Evolutionary conservation across 92 coral and sea anemone genomes (phyloP).

Genomic region (Anthopleura xanthogrammica): DNA sequence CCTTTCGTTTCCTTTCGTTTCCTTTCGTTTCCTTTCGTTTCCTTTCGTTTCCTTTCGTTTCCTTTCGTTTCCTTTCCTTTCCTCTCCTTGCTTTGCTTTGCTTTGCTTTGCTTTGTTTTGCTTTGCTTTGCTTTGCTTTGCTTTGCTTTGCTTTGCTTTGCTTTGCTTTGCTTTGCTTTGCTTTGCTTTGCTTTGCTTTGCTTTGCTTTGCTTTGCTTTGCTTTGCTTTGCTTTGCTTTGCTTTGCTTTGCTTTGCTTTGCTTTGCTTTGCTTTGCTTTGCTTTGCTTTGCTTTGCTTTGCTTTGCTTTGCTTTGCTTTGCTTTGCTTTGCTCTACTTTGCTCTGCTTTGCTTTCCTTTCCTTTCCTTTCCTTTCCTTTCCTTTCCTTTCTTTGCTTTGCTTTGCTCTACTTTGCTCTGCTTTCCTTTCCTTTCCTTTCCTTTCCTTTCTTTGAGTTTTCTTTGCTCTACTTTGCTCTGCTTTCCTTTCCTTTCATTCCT

Average conservation of each 20-base stretch:
- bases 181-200: neutral
- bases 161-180: neutral
- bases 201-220: neutral
- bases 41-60: neutral
- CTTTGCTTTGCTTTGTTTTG: neutral
- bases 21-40: neutral
- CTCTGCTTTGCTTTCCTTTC: no score
- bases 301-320: neutral
- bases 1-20: neutral
- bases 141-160: neutral
- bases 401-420: neutral
- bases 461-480: neutral
- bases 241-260: neutral
- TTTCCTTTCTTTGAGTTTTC: neutral
- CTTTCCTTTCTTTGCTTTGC: neutral
- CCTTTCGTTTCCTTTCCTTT: neutral
- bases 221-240: neutral
- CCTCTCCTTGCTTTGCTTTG: neutral
- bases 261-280: neutral
- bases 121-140: neutral
- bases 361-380: neutral
- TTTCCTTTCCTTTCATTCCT: neutral
- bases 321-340: neutral
- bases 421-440: neutral
- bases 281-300: neutral